Conservation (phyloP, 2,888 invertebrate species). For the Orgyia antiqua region DNA sequence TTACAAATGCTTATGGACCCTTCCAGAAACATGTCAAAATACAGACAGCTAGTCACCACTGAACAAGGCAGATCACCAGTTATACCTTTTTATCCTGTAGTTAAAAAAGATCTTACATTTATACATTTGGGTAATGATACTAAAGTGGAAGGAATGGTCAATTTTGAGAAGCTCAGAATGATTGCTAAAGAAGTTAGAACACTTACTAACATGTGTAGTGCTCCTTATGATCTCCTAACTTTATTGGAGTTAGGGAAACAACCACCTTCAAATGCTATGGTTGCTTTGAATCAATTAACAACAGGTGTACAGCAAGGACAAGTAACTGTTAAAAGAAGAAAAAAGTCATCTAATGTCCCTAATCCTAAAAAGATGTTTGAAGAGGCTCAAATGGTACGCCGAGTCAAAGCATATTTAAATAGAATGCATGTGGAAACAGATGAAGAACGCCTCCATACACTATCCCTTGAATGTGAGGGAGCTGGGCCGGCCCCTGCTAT, state of each 20-base stretch:
- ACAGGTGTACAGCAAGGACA: slow-evolving; percentile 84
- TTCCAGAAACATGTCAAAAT: slow-evolving; percentile 99
- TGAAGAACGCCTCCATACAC: slow-evolving; percentile 91
- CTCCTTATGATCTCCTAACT: slow-evolving; percentile 91
- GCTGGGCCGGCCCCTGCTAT: slow-evolving; percentile 80
- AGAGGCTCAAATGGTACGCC: slow-evolving; percentile 98
- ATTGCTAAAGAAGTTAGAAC: slow-evolving; percentile 96
- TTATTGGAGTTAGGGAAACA: slow-evolving; percentile 92
- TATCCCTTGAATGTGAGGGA: slow-evolving; percentile 94
- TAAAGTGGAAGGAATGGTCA: slow-evolving; percentile 91
- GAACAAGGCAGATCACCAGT: slow-evolving; percentile 91
- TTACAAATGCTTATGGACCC: slow-evolving; percentile 98
- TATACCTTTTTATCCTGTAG: slow-evolving; percentile 94
- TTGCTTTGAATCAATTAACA: slow-evolving; percentile 91
- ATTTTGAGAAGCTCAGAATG: slow-evolving; percentile 99
- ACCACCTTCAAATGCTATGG: slow-evolving; percentile 92
- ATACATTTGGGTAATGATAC: slow-evolving; percentile 98
- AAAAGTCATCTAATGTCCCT: slow-evolving; percentile 92
- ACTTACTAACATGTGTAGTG: slow-evolving; percentile 96
- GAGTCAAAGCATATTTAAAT: slow-evolving; percentile 96
- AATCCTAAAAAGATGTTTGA: slow-evolving; percentile 99
- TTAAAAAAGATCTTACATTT: slow-evolving; percentile 97
- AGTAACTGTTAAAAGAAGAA: slow-evolving; percentile 92
- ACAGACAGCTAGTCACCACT: slow-evolving; percentile 94
- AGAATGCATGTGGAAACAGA: slow-evolving; percentile 95